Conservation (phyloP, 2,113 vertebrate species). For the Acrocephalus kingi region DNA sequence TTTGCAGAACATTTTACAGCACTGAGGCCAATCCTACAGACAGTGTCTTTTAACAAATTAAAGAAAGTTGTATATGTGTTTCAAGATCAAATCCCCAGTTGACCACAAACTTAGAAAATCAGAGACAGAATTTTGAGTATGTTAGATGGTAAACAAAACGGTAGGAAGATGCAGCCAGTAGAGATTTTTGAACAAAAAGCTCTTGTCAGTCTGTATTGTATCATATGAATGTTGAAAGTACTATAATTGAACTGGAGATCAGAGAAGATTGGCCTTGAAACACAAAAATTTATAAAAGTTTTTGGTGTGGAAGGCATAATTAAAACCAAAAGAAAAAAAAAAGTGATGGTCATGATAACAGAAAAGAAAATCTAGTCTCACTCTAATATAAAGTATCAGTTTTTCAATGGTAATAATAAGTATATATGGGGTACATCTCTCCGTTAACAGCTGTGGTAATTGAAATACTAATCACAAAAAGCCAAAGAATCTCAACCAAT, state of each 20-base stretch:
- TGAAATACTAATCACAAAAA: neutral
- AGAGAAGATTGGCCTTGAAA: neutral
- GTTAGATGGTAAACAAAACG: neutral
- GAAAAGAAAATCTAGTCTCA: neutral
- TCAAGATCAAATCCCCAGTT: neutral
- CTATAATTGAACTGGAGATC: neutral
- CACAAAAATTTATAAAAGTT: neutral
- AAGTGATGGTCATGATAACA: neutral
- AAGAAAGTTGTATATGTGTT: neutral
- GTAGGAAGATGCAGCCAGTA: neutral
- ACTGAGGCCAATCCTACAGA: neutral
- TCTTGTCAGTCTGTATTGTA: neutral
- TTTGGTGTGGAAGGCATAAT: neutral
- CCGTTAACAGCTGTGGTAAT: neutral
- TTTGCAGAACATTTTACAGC: slow-evolving; percentile 1
- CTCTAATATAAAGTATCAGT: neutral
- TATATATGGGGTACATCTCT: neutral
- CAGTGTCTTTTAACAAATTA: slow-evolving; percentile 18
- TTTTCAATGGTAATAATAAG: neutral
- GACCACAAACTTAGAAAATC: neutral
- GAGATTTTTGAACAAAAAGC: slow-evolving; percentile 1
- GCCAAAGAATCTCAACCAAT: neutral
- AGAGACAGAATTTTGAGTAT: neutral
- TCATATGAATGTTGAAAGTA: neutral
- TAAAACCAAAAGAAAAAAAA: neutral